These are phyloP conservation scores for Elaphurus davidianus DNA, from an alignment of 2,113 vertebrate species.

Conservation along the genomic window DNA sequence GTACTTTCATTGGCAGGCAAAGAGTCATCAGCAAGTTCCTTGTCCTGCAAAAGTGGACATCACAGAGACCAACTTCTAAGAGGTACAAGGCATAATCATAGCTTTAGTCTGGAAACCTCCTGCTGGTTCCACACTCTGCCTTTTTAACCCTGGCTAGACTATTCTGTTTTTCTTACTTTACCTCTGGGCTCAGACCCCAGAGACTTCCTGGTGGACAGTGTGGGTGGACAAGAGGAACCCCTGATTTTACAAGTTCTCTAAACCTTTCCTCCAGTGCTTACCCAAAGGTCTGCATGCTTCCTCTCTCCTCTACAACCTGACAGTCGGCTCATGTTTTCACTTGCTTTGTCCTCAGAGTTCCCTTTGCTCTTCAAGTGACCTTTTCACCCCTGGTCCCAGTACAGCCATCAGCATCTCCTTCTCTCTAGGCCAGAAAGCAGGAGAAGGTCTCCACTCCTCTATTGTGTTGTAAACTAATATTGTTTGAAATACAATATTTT, in stretches of 20 bases:
- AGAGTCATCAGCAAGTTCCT: background rate
- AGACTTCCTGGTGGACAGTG: conserved; percentile 4
- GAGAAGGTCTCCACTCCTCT: background rate
- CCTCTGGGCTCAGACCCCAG: conserved; percentile 4
- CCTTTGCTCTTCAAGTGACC: conserved; percentile 13
- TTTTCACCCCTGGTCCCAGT: conserved; percentile 29
- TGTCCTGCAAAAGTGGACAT: background rate
- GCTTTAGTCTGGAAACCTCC: background rate
- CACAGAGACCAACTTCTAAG: background rate
- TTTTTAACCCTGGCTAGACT: background rate
- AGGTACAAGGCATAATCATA: background rate
- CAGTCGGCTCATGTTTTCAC: background rate
- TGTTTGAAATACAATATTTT: background rate
- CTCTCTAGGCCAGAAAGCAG: background rate
- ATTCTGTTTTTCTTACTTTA: conserved; percentile 30
- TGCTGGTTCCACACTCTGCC: background rate
- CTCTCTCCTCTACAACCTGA: background rate
- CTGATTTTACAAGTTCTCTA: conserved; percentile 44
- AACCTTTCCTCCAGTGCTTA: background rate
- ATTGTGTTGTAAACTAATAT: background rate
- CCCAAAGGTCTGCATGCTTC: background rate
- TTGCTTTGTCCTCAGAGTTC: background rate
- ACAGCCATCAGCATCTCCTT: background rate
- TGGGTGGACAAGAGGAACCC: background rate
- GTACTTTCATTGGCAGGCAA: background rate